These are phyloP conservation scores for Protaetia brevitarsis DNA, from an alignment of 1,140 invertebrate species.

Conservation along the genomic window DNA sequence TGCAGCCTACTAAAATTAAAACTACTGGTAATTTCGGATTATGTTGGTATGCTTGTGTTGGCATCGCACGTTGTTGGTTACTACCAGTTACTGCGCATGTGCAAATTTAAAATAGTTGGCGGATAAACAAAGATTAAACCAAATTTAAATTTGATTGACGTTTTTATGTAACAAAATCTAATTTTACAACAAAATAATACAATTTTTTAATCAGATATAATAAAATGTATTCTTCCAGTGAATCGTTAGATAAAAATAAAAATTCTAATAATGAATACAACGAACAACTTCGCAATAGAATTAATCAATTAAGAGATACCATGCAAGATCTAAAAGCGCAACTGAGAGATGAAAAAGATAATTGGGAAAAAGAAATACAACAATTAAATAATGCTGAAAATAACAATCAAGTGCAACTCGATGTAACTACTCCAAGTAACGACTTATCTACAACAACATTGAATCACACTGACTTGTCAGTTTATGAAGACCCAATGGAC, in stretches of 20 bases:
- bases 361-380: slow-evolving; percentile 38
- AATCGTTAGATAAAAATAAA: not conserved
- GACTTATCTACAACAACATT: not conserved
- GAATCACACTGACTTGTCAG: not conserved
- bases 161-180: not conserved
- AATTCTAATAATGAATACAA: slow-evolving; percentile 23
- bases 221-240: not conserved
- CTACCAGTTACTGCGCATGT: not conserved
- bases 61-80: too few species aligned
- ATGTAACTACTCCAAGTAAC: not conserved
- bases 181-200: not conserved
- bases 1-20: not conserved
- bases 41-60: not conserved
- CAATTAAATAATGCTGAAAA: slow-evolving; percentile 16
- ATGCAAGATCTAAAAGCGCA: slow-evolving; percentile 29
- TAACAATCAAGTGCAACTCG: not conserved
- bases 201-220: not conserved
- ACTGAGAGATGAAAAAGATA: slow-evolving; percentile 33
- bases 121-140: slow-evolving; percentile 25
- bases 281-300: slow-evolving; percentile 4
- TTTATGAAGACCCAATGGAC: slow-evolving; percentile 4
- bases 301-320: slow-evolving; percentile 13
- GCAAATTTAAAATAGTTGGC: slow-evolving; percentile 18
- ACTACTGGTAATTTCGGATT: not conserved
- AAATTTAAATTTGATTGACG: not conserved